Conservation (phyloP, 2,888 invertebrate genomes). For the Apodemia mormo region DNA sequence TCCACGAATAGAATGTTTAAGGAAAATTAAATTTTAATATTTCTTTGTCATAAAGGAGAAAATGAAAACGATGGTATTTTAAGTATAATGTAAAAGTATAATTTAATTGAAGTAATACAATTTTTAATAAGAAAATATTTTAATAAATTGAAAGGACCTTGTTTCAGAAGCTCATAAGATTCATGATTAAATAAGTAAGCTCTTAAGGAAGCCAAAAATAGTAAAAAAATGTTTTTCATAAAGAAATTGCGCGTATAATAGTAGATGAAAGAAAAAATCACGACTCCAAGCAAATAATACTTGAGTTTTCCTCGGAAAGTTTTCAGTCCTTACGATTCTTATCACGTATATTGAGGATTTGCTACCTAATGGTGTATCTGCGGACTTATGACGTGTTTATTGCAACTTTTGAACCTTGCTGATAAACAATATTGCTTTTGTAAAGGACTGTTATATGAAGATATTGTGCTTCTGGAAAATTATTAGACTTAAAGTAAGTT, state of each 20-base stretch:
- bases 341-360: constrained; percentile 42
- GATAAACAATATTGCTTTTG: constrained; percentile 18
- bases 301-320: constrained; percentile 20
- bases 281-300: constrained; percentile 20
- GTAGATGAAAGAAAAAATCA: constrained; percentile 18
- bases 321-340: constrained; percentile 31
- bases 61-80: too few species aligned
- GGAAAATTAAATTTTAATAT: too few species aligned
- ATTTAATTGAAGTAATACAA: too few species aligned
- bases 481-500: not conserved
- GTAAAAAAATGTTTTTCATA: not conserved
- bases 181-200: constrained; percentile 14
- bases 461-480: not conserved
- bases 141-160: too few species aligned
- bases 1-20: too few species aligned
- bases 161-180: not conserved
- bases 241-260: constrained; percentile 6
- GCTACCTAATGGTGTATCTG: constrained; percentile 31
- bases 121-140: too few species aligned
- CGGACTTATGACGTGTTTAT: constrained; percentile 65
- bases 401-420: constrained; percentile 44
- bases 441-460: constrained; percentile 13
- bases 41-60: too few species aligned
- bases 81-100: too few species aligned
- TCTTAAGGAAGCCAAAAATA: constrained; percentile 7